Evolutionary conservation across 2,113 vertebrate genomes (phyloP).

Genomic region (chimpanzee (Pan troglodytes)): NHGRI_mPanTro3-v2.1_pri NC_072418.2:12834001-12834500

Average conservation of each 20-base stretch:
- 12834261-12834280: neutral
- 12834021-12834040: no score
- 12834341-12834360: slow-evolving; percentile 90
- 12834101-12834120: no score
- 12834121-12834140: no score
- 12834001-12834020: no score
- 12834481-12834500: slow-evolving; percentile 78
- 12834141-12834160: no score
- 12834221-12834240: no score
- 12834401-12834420: accelerated
- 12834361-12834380: slow-evolving; percentile 90
- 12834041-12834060: no score
- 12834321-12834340: slow-evolving; percentile 87
- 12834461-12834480: slow-evolving; percentile 86
- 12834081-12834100: no score
- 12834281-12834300: slow-evolving; percentile 90
- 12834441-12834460: slow-evolving; percentile 85
- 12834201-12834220: no score
- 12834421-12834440: slow-evolving; percentile 82
- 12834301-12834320: slow-evolving; percentile 92
- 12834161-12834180: no score
- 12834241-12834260: neutral
- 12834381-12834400: accelerated
- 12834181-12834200: no score
- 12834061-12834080: no score